Base-by-base conservation (phyloP, 2,113 vertebrate species). In the Neodon shergylaensis region DNA sequence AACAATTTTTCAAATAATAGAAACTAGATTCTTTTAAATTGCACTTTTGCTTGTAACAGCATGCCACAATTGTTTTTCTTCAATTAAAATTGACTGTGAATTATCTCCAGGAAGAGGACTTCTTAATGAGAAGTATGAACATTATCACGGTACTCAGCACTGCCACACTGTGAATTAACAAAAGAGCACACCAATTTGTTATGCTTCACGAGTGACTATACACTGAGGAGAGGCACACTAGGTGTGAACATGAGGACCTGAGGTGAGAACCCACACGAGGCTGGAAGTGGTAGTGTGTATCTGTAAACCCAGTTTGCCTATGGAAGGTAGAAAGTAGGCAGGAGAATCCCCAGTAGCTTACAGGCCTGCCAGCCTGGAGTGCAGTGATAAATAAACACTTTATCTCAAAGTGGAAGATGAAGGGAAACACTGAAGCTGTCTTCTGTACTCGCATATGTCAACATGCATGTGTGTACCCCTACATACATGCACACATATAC, bases 1-100 rank as follows among this genome's bases (percentile, higher is more conserved):
- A 92, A 61, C n/a, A 91, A 68, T 94, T 94, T 93, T 72, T 42
- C 19, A 85, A 82, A 49, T 31, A 96, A 86, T 33, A 96, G 19
- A 96, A 96, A 83, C 85, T 49, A 66, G 7, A 73, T 24, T 93
- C 49, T 92, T 93, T 77, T 24, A 85, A 74, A 91, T 85, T 22
- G 66, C 72, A 24, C 24, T 61, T 97, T 49, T 85, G 3, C 6
- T 91, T 47, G 74, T 42, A 95, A 90, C 0, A 77, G 26, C 44
- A 85, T 31, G n/a, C 28, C 24, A 17, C 58, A 4, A 73, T 49
- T 65, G 4, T 70, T 90, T 33, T 85, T 49, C 33, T 88, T 58
- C 24, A 94, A 61, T 54, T 0, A 92, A 36, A 94, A 90, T 70
- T 94, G 74, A 94, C 22, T 88, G 36, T 88, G n/a, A 91, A 77